phyloP scores from a whole-genome alignment of 2,888 invertebrate genomes.

The Strigamia maritima region DNA sequence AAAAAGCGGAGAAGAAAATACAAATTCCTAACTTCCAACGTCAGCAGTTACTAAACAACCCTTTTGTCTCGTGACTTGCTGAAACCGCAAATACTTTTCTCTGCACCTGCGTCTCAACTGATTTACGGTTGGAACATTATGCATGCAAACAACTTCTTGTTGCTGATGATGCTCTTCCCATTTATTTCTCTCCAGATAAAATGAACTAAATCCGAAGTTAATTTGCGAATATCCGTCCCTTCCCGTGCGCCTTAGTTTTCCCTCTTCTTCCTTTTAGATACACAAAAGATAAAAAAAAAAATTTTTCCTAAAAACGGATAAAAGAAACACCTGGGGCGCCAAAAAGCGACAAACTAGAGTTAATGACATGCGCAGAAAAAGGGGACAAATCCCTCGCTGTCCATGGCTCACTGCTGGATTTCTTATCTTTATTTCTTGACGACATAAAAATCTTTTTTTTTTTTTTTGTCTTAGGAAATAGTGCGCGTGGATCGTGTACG shows the following conservation, averaged over 20 bases:
- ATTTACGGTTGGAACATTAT: background rate
- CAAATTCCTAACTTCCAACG: background rate
- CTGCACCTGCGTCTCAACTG: constrained; percentile 15
- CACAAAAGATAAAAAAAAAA: background rate
- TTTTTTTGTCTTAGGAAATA: background rate
- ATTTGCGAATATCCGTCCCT: background rate
- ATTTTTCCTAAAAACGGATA: background rate
- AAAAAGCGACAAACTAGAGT: constrained; percentile 17
- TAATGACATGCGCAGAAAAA: background rate
- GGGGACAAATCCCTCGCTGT: constrained; percentile 16
- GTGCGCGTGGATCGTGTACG: background rate
- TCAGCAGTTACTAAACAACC: constrained; percentile 20
- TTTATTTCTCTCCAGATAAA: background rate
- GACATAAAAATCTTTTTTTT: constrained; percentile 11
- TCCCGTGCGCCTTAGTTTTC: background rate
- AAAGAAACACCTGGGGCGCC: background rate
- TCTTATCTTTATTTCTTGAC: constrained; percentile 28
- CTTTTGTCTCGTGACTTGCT: constrained; percentile 21
- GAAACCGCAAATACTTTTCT: constrained; percentile 16
- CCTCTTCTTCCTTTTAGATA: background rate
- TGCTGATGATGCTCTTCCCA: constrained; percentile 19
- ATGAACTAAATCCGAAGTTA: constrained; percentile 18
- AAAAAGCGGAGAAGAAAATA: background rate
- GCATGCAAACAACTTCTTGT: constrained; percentile 5
- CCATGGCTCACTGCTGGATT: constrained; percentile 11